Percentiles rank a stretch among this genome's conserved stretches.
Evolutionary conservation across 2,113 vertebrate genomes (phyloP).

Genomic region (Ceyx margarethae): DNA sequence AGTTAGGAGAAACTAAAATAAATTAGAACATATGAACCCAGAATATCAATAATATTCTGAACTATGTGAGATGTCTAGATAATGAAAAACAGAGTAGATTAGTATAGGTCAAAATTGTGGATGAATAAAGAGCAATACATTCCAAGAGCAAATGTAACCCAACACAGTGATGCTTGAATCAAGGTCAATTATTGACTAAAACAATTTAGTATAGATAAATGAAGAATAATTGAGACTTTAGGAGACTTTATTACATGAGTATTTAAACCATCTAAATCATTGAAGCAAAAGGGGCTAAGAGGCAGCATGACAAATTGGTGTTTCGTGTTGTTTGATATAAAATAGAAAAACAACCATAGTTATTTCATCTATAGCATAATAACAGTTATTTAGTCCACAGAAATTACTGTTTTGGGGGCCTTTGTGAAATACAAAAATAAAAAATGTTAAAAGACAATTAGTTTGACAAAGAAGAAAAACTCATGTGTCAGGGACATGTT

Average conservation of each 20-base stretch:
- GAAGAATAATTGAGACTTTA: not conserved
- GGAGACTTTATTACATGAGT: not conserved
- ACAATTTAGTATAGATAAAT: constrained; percentile 18
- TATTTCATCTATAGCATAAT: not conserved
- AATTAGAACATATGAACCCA: not conserved
- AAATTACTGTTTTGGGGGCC: not conserved
- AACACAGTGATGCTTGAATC: not conserved
- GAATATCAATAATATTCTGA: constrained; percentile 30
- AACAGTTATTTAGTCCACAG: not conserved
- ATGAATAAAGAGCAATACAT: constrained; percentile 32
- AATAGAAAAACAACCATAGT: not conserved
- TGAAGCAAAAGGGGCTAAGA: not conserved
- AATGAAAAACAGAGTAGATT: not conserved
- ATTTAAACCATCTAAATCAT: not conserved
- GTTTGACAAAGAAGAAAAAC: not conserved
- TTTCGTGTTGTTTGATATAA: not conserved
- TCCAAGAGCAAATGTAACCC: not conserved
- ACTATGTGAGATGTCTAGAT: not conserved
- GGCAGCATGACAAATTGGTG: not conserved
- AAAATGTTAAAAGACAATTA: not conserved
- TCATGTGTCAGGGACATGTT: not conserved
- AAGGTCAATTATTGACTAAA: not conserved
- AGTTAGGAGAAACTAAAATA: constrained; percentile 8
- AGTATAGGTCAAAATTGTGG: not conserved
- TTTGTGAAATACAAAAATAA: not conserved